These are phyloP conservation scores for Rhombomys opimus DNA, from an alignment of 2,113 vertebrate species.

Conservation along the genomic window DNA sequence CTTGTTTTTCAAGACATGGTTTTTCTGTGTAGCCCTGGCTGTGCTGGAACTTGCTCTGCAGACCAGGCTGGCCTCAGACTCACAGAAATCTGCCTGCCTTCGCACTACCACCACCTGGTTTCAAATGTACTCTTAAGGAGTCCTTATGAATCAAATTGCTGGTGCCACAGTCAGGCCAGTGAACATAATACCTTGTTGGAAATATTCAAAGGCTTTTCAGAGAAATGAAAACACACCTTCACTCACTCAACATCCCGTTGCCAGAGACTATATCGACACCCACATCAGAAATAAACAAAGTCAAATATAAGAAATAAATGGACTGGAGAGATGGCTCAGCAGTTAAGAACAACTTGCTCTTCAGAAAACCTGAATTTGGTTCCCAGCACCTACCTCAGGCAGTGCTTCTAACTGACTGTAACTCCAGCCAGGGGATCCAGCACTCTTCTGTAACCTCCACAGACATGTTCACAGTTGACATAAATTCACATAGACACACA, in stretches of 20 bases:
- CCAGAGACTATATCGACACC: neutral
- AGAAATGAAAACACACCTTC: neutral
- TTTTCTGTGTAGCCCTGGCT: too few relatives aligned
- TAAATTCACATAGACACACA: neutral
- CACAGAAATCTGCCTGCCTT: too few relatives aligned
- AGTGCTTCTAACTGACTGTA: neutral
- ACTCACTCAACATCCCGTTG: neutral
- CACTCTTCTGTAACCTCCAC: neutral
- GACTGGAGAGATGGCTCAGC: neutral
- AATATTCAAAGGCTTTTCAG: neutral
- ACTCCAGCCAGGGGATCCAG: neutral
- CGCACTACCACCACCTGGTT: neutral
- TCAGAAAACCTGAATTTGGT: neutral
- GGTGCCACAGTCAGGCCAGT: neutral
- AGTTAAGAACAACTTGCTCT: neutral
- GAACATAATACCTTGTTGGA: neutral
- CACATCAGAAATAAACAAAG: neutral
- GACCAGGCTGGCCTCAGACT: too few relatives aligned
- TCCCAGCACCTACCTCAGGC: neutral
- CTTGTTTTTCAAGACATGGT: too few relatives aligned
- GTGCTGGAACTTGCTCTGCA: too few relatives aligned
- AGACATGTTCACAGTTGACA: neutral
- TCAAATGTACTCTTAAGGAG: neutral
- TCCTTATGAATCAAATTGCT: neutral
- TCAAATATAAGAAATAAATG: neutral